Evolutionary conservation across 2,888 invertebrate species (phyloP).

Genomic region (Andricus curvator): DNA sequence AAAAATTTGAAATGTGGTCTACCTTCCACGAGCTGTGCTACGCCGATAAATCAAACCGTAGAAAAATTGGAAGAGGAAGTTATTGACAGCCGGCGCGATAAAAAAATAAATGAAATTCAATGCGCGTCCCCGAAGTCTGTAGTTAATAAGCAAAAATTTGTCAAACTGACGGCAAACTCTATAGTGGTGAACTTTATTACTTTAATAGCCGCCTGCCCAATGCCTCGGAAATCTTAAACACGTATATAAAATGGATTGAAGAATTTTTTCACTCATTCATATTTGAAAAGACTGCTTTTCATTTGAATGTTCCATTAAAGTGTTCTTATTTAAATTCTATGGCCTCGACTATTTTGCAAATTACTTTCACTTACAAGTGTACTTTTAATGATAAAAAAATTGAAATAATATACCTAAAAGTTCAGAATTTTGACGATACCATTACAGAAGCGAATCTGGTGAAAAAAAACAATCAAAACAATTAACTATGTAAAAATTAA

Average conservation of each 20-base stretch:
- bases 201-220: background rate
- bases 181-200: slow-evolving; percentile 17
- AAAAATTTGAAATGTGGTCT: slow-evolving; percentile 53
- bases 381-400: background rate
- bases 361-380: background rate
- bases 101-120: slow-evolving; percentile 72
- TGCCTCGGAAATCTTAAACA: background rate
- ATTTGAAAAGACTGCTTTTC: background rate
- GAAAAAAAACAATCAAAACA: too few species aligned
- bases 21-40: slow-evolving; percentile 2
- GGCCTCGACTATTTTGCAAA: background rate
- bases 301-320: background rate
- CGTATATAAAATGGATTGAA: background rate
- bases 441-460: too few species aligned
- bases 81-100: slow-evolving; percentile 69
- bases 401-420: too few species aligned
- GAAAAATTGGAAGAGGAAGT: slow-evolving; percentile 71
- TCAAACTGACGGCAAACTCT: slow-evolving; percentile 49
- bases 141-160: slow-evolving; percentile 70
- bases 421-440: too few species aligned
- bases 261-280: background rate
- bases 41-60: slow-evolving; percentile 69
- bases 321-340: background rate
- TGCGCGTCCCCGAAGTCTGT: slow-evolving; percentile 51
- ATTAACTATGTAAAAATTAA: too few species aligned